Percentiles rank a stretch among this genome's conserved stretches.
Evolutionary conservation across 2,888 invertebrate genomes (phyloP).

Genomic region (Acleris holmiana): DNA sequence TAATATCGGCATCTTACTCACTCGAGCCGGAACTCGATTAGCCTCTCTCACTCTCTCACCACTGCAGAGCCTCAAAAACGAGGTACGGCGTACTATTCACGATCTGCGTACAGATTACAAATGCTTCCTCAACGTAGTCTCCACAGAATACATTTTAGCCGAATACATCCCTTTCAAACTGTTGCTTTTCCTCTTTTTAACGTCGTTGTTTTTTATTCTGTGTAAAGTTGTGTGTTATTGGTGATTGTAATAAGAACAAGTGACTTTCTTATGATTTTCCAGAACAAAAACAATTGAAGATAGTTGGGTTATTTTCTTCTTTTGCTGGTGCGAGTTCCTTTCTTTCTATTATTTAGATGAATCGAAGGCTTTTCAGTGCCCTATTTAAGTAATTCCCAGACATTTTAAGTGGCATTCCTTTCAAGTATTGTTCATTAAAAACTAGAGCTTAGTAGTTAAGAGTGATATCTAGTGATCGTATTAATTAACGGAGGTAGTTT

Average conservation of each 20-base stretch:
- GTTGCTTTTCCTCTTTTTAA: slow-evolving; percentile 2
- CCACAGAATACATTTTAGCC: slow-evolving; percentile 58
- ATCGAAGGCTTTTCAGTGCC: neutral
- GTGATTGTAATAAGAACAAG: slow-evolving; percentile 28
- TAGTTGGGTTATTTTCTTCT: slow-evolving; percentile 19
- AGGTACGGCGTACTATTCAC: slow-evolving; percentile 65
- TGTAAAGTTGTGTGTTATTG: slow-evolving; percentile 15
- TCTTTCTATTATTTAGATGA: slow-evolving; percentile 20
- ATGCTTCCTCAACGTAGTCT: slow-evolving; percentile 66
- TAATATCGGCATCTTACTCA: slow-evolving; percentile 65
- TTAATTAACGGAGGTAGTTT: too few species aligned
- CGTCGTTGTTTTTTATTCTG: slow-evolving; percentile 6
- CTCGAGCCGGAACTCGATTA: slow-evolving; percentile 47
- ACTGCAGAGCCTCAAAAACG: slow-evolving; percentile 84
- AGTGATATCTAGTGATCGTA: neutral
- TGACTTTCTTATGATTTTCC: slow-evolving; percentile 35
- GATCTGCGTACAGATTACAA: slow-evolving; percentile 67
- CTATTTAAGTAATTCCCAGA: neutral
- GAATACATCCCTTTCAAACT: neutral
- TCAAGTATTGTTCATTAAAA: neutral
- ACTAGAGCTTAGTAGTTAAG: neutral
- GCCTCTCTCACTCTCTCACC: slow-evolving; percentile 65
- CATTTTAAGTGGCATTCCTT: slow-evolving; percentile 1
- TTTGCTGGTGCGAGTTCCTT: slow-evolving; percentile 5
- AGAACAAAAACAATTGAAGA: slow-evolving; percentile 34